Evolutionary conservation across 2,797 vertebrate species (phyloP).

Genomic region (Gymnothorax javanicus): DNA sequence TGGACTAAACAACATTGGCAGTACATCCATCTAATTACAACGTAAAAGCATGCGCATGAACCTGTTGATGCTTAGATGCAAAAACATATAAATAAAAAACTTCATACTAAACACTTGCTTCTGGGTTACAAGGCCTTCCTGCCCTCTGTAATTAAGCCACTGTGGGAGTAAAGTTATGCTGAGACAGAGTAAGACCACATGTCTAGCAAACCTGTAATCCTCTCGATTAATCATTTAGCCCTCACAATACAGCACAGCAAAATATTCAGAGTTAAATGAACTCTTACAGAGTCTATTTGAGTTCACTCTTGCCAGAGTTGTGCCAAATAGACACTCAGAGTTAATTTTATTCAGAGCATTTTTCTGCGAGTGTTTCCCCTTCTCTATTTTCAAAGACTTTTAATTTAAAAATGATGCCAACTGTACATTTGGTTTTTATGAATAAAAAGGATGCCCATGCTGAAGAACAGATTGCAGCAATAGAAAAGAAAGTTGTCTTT

Average conservation of each 20-base stretch:
- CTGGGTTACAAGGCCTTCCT: neutral
- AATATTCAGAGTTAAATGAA: too few species aligned
- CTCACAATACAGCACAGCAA: neutral
- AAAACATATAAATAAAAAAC: neutral
- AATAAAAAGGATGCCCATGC: neutral
- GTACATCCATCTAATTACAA: neutral
- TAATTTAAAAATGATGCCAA: neutral
- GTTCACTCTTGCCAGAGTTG: too few species aligned
- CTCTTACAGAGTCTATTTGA: too few species aligned
- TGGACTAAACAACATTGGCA: neutral
- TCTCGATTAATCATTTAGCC: neutral
- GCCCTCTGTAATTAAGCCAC: neutral
- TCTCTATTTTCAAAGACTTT: constrained; percentile 5
- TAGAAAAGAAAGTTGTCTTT: neutral
- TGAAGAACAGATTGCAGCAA: neutral
- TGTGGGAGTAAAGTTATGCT: neutral
- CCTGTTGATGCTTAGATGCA: neutral
- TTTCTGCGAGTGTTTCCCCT: neutral
- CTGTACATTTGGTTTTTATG: neutral
- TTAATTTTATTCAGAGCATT: too few species aligned
- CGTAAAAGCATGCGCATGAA: neutral
- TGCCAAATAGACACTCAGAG: too few species aligned
- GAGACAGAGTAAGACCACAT: constrained; percentile 1
- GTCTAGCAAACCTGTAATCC: neutral
- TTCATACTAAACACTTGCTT: neutral